Evolutionary conservation across 1,140 invertebrate species (phyloP).

Genomic region (Luehdorfia chinensis): DNA sequence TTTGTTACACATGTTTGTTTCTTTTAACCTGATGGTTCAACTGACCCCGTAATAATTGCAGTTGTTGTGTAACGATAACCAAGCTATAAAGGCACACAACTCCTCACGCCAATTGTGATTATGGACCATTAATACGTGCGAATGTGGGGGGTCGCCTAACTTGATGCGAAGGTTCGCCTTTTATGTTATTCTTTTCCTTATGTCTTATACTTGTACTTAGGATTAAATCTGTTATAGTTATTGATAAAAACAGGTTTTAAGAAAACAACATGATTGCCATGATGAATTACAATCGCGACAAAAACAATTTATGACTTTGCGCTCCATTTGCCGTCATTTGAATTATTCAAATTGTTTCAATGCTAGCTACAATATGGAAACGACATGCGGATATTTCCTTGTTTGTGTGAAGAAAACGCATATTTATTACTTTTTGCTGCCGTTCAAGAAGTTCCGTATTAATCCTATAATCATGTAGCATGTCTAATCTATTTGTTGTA

Average conservation of each 20-base stretch:
- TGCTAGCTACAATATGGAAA: not conserved
- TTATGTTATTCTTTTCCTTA: conserved; percentile 36
- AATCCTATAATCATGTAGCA: not conserved
- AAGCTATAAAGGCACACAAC: conserved; percentile 30
- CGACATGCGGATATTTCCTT: not conserved
- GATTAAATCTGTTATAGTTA: conserved; percentile 20
- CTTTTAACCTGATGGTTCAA: conserved; percentile 16
- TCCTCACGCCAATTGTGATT: conserved; percentile 35
- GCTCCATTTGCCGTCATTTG: not conserved
- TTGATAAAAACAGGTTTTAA: conserved; percentile 22
- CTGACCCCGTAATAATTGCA: conserved; percentile 36
- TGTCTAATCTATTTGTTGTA: too few species aligned
- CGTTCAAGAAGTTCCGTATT: not conserved
- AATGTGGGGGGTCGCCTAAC: conserved; percentile 51
- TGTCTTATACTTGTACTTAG: conserved; percentile 16
- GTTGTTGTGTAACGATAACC: conserved; percentile 35
- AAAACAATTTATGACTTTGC: not conserved
- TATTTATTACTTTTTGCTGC: not conserved
- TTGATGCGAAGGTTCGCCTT: conserved; percentile 30
- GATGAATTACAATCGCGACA: conserved; percentile 22
- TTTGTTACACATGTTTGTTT: conserved; percentile 7
- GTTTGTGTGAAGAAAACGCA: conserved; percentile 2
- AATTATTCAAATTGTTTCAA: not conserved
- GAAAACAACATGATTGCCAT: conserved; percentile 25
- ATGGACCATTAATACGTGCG: conserved; percentile 39